Percentiles rank a stretch among this genome's conserved stretches.
Conservation (phyloP, 1,140 invertebrate species). For the Platyura marginata region DNA sequence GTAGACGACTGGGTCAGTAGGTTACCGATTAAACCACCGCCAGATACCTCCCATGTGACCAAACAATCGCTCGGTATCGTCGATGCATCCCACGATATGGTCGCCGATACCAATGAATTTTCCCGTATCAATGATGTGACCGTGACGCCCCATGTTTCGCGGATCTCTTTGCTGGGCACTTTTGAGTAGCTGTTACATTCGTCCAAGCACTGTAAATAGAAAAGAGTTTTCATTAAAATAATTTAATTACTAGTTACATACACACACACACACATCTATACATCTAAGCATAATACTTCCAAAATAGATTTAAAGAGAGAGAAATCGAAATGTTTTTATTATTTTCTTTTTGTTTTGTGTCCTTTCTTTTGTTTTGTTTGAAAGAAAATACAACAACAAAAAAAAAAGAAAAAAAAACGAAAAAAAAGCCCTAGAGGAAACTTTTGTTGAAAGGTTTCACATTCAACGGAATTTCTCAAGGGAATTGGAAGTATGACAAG, state of each 20-base stretch:
- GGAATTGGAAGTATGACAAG: no score
- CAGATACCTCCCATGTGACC: slow-evolving; percentile 67
- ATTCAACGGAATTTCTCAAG: no score
- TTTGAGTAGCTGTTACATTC: slow-evolving; percentile 13
- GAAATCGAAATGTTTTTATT: no score
- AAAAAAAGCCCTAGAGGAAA: background rate
- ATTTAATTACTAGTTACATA: background rate
- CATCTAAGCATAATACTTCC: background rate
- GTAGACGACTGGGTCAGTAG: slow-evolving; percentile 60
- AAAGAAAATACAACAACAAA: no score
- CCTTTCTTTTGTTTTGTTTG: no score
- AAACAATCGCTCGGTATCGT: slow-evolving; percentile 45
- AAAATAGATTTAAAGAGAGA: no score
- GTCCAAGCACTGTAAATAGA: slow-evolving; percentile 15
- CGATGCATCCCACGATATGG: slow-evolving; percentile 52
- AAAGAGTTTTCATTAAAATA: background rate
- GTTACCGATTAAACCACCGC: slow-evolving; percentile 63
- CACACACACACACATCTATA: background rate
- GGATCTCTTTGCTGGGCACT: slow-evolving; percentile 8
- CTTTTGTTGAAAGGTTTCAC: background rate
- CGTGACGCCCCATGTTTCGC: slow-evolving; percentile 7
- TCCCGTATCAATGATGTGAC: slow-evolving; percentile 13
- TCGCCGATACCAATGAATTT: slow-evolving; percentile 43
- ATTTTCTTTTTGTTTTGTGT: no score
- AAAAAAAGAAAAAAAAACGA: background rate